Evolutionary conservation across 2,113 vertebrate genomes (phyloP), one percentile per base, ranked within the genome.

Genomic region (Pseudopodoces humilis): DNA sequence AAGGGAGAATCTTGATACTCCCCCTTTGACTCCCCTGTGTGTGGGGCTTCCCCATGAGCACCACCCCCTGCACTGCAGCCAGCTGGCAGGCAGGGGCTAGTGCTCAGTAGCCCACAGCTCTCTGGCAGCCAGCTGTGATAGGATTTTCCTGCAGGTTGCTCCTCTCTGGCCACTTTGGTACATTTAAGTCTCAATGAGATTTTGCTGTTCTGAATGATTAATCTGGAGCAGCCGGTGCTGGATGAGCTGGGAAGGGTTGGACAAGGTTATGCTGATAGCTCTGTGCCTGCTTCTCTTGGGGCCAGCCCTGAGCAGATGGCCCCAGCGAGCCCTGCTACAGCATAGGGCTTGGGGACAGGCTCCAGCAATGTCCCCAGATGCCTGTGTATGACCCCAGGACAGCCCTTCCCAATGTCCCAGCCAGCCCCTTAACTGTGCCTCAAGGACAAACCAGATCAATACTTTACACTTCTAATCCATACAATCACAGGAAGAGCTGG

Each of bases 131-230:
- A 5, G 44, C 67, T 78, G 72, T 41, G 30, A 12, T 39, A 79
- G 50, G 35, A 47, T 85, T 88, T 79, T 77, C 65, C 78, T 69
- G 56, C 3, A 7, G 46, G 25, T 72, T 65, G 46, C 59, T 94
- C 43, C 58, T 90, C 4, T 0, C 55, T 52, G 79, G 33, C 55
- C 50, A 22, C 46, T 86, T 87, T 13, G 68, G 25, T 80, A 8
- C 2, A 0, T 77, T 87, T 69, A 55, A 80, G 20, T 88, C 85
- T 85, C 62, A 50, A 6, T 83, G 79, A 93, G 85, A 81, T 92
- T 94, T 86, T 62, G 50, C 75, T 83, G 46, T 41, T 91, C 59
- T 50, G 64, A 80, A 35, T 80, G 82, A 90, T 74, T 77, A 25
- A 74, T 83, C 13, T 58, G 79, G 52, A 96, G 71, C 12, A 9